Conservation (phyloP, 1,140 invertebrate species). For the Asobara japonica region DNA sequence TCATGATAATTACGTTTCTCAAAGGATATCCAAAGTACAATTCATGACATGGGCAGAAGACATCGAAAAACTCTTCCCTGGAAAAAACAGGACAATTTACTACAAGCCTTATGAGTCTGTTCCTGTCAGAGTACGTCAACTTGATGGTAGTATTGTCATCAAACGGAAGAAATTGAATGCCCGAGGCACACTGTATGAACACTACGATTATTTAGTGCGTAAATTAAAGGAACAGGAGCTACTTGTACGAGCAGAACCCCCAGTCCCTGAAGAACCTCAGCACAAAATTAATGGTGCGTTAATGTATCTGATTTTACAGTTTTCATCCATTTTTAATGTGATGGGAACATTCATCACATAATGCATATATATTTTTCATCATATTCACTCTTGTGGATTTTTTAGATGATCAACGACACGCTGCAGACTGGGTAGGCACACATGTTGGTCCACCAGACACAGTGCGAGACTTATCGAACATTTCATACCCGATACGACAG, state of each 20-base stretch:
- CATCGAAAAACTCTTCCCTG: slow-evolving; percentile 23
- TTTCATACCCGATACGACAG: neutral
- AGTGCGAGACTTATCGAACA: neutral
- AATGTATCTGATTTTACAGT: neutral
- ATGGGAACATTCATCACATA: neutral
- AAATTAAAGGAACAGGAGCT: slow-evolving; percentile 5
- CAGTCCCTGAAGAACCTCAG: neutral
- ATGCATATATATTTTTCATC: neutral
- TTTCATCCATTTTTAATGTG: neutral
- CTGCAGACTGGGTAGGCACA: neutral
- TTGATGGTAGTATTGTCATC: neutral
- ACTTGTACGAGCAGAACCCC: neutral
- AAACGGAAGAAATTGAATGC: slow-evolving; percentile 1
- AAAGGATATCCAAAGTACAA: slow-evolving; percentile 7
- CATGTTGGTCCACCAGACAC: slow-evolving; percentile 16
- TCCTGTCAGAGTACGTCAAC: neutral
- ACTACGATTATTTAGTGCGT: slow-evolving; percentile 14
- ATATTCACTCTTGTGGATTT: neutral
- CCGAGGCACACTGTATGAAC: slow-evolving; percentile 1
- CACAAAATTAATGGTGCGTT: neutral
- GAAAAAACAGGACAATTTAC: neutral
- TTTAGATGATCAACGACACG: slow-evolving; percentile 4
- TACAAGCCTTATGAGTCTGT: slow-evolving; percentile 12
- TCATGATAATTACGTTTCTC: too few relatives aligned
- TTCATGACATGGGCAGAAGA: slow-evolving; percentile 17